Evolutionary conservation across 2,113 vertebrate genomes (phyloP), one percentile per base, ranked within the genome.

Genomic region (Gallinago undulata): DNA sequence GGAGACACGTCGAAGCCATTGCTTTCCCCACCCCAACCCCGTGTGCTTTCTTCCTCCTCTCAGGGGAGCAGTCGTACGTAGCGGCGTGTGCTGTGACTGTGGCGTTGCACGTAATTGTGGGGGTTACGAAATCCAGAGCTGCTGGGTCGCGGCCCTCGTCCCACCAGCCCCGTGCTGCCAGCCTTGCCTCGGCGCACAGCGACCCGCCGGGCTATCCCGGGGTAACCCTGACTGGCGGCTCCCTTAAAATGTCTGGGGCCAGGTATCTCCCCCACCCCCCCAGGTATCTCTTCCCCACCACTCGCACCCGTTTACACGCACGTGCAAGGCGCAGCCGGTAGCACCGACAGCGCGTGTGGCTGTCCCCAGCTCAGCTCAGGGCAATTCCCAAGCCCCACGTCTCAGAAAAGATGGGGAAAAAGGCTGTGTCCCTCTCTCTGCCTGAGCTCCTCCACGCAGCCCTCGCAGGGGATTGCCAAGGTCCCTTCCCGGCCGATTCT

Each of bases 91-190:
- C 55, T 67, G 30, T 95, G 89, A 75, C 10, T 39, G 1, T 66
- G 37, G 33, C 51, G 67, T 83, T 90, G 66, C 67, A 39, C 4
- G 0, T 51, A 60, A 67, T 48, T 11, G 2, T 1, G 3, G 2
- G 1, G 3, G 25, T 85, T 91, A 63, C 43, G 78, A 94, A 94
- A 95, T 75, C 74, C 57, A 70, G 19, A 93, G 70, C 87, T 69
- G 47, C 53, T 60, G 87, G 67, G 83, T 79, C 0, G 0, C 74
- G 33, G 33, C n/a, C 1, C 67, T 72, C 16, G 55, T 83, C 74
- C 77, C 2, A 2, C 19, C 82, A 4, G 3, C 0, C 0, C 45
- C 0, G 0, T 39, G 77, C 81, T 89, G 70, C 87, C 45, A 41
- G 70, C n/a, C 3, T 21, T 21, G 41, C 45, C 75, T 93, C 7